Conservation (phyloP, 1,140 invertebrate species). For the Apis florea region DNA sequence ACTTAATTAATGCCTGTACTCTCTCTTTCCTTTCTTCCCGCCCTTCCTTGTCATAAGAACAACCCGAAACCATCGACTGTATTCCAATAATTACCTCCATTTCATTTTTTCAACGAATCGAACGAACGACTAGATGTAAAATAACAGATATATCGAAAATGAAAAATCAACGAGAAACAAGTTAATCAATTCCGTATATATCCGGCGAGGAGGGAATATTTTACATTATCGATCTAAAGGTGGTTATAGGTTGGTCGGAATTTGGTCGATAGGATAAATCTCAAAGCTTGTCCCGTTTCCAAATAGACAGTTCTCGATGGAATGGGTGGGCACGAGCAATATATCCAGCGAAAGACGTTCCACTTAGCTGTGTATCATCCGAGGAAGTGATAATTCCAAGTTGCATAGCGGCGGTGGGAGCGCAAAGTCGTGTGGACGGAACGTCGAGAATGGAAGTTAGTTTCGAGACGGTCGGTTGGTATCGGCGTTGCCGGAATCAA, state of each 20-base stretch:
- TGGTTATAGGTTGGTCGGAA: too few relatives aligned
- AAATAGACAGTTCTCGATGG: neutral
- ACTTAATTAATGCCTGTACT: neutral
- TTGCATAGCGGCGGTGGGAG: neutral
- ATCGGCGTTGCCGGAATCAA: conserved; percentile 38
- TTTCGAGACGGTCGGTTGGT: conserved; percentile 5
- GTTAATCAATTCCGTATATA: too few relatives aligned
- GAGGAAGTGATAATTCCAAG: neutral
- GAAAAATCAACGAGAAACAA: too few relatives aligned
- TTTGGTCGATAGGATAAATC: neutral
- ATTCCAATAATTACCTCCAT: too few relatives aligned
- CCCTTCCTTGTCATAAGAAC: too few relatives aligned
- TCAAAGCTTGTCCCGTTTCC: neutral
- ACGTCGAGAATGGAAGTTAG: conserved; percentile 28
- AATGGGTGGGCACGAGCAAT: neutral
- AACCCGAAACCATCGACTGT: too few relatives aligned
- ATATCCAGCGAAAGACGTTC: conserved; percentile 8
- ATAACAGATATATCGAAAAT: too few relatives aligned
- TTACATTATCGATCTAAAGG: neutral
- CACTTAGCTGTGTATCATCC: conserved; percentile 14
- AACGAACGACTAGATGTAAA: too few relatives aligned
- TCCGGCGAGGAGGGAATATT: too few relatives aligned
- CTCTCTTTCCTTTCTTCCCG: neutral
- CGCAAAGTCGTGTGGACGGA: conserved; percentile 4
- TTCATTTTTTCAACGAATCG: too few relatives aligned